Evolutionary conservation across 2,888 invertebrate genomes (phyloP).

Genomic region (Timandra comae): DNA sequence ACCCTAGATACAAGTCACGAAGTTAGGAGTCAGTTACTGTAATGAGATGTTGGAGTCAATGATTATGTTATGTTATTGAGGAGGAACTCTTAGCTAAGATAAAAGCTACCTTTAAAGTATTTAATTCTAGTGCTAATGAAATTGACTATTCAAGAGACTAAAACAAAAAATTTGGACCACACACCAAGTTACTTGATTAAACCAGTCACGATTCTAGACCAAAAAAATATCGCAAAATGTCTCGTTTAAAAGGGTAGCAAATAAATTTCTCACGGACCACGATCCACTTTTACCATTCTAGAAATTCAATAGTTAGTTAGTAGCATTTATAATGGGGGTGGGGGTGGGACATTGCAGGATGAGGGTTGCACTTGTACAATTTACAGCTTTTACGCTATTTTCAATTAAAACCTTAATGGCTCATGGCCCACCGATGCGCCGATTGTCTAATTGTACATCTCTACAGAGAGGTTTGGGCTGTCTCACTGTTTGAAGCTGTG

Average conservation of each 20-base stretch:
- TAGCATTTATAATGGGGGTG: slow-evolving; percentile 6
- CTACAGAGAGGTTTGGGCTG: slow-evolving; percentile 29
- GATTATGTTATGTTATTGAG: too few species aligned
- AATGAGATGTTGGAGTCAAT: too few species aligned
- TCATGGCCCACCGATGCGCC: slow-evolving; percentile 74
- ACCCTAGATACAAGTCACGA: too few species aligned
- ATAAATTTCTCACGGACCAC: not conserved
- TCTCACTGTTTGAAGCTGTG: slow-evolving; percentile 13
- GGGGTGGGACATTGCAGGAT: slow-evolving; percentile 5
- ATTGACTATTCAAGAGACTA: too few species aligned
- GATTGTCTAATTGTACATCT: slow-evolving; percentile 65
- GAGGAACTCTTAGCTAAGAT: too few species aligned
- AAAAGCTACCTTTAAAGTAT: too few species aligned
- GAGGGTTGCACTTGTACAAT: slow-evolving; percentile 64
- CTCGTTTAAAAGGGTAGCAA: not conserved
- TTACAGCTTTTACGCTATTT: slow-evolving; percentile 82
- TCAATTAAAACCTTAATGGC: slow-evolving; percentile 82
- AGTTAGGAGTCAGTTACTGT: too few species aligned
- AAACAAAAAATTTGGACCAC: too few species aligned
- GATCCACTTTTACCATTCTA: not conserved
- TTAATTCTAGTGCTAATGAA: too few species aligned
- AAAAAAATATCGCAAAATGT: too few species aligned
- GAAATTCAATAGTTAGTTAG: slow-evolving; percentile 14
- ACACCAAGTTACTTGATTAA: too few species aligned
- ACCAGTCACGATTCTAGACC: too few species aligned